These are phyloP conservation scores for Micropoecilia bifurca DNA, from an alignment of 2,797 vertebrate species.

Conservation along the genomic window DNA sequence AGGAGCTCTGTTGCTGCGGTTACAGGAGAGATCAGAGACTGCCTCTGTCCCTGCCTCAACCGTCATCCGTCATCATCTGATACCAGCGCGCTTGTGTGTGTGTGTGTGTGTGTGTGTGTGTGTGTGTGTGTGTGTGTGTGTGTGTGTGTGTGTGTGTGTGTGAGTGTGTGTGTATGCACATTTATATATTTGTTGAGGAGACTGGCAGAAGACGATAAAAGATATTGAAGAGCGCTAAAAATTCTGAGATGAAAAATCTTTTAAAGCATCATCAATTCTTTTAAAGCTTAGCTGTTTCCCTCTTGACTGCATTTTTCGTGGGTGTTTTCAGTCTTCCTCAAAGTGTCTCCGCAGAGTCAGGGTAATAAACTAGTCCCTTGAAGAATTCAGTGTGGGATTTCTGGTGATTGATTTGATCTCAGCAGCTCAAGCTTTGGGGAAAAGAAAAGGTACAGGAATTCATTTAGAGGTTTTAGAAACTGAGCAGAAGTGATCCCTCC, in stretches of 20 bases:
- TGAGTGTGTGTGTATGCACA: conserved; percentile 6
- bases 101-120: conserved; percentile 20
- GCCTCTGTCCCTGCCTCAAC: conserved; percentile 74
- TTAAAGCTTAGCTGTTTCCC: conserved; percentile 54
- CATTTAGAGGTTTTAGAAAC: conserved; percentile 31
- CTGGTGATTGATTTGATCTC: conserved; percentile 53
- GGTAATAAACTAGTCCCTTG: conserved; percentile 58
- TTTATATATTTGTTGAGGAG: conserved; percentile 13
- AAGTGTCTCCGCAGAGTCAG: conserved; percentile 45
- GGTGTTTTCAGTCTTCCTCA: conserved; percentile 55
- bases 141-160: neutral
- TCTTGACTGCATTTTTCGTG: conserved; percentile 15
- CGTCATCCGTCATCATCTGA: conserved; percentile 75
- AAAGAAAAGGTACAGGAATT: conserved; percentile 30
- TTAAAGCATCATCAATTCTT: conserved; percentile 53
- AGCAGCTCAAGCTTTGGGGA: conserved; percentile 35
- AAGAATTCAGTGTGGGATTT: conserved; percentile 49
- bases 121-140: conserved; percentile 15
- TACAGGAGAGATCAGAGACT: conserved; percentile 81
- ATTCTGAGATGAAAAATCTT: conserved; percentile 48
- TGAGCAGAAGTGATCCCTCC: conserved; percentile 12
- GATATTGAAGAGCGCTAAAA: conserved; percentile 38
- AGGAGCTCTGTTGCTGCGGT: conserved; percentile 80
- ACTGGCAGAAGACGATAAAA: conserved; percentile 53
- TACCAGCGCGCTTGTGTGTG: conserved; percentile 23